Evolutionary conservation across 2,888 invertebrate genomes (phyloP).

Genomic region (Mantis religiosa): DNA sequence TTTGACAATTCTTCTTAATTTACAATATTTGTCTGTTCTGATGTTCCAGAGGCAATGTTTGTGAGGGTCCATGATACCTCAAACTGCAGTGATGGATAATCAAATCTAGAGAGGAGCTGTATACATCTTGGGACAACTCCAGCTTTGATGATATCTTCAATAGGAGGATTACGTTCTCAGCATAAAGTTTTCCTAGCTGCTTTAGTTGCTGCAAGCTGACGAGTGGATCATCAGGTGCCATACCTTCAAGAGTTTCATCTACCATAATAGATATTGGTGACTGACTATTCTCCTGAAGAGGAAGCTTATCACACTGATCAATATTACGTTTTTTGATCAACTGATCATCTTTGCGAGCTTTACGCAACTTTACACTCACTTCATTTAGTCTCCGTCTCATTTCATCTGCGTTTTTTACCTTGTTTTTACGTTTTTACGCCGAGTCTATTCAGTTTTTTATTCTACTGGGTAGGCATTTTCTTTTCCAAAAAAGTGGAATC

Average conservation of each 20-base stretch:
- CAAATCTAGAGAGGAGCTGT: constrained; percentile 63
- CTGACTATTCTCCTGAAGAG: constrained; percentile 49
- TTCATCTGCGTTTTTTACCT: no score
- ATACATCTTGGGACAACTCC: constrained; percentile 83
- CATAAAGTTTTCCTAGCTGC: constrained; percentile 85
- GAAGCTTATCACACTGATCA: constrained; percentile 52
- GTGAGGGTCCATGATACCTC: constrained; percentile 98
- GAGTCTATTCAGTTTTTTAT: no score
- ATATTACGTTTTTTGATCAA: constrained; percentile 86
- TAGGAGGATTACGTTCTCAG: constrained; percentile 85
- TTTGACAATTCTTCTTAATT: no score
- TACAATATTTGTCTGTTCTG: constrained; percentile 84
- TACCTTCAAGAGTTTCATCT: constrained; percentile 63
- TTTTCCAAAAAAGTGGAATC: no score
- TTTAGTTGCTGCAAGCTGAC: constrained; percentile 69
- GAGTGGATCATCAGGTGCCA: constrained; percentile 61
- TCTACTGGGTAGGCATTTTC: no score
- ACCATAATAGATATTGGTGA: constrained; percentile 53
- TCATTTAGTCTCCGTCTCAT: constrained; percentile 86
- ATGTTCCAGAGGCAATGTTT: constrained; percentile 93
- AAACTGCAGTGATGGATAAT: constrained; percentile 77
- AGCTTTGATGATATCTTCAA: constrained; percentile 75
- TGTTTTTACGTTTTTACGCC: no score
- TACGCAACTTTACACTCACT: constrained; percentile 84
- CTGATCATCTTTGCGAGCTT: constrained; percentile 91